A percentile compares a stretch with the other conserved stretches of the same genome.
phyloP scores from a whole-genome alignment of 2,113 vertebrate species.

The Channa maculata region DNA sequence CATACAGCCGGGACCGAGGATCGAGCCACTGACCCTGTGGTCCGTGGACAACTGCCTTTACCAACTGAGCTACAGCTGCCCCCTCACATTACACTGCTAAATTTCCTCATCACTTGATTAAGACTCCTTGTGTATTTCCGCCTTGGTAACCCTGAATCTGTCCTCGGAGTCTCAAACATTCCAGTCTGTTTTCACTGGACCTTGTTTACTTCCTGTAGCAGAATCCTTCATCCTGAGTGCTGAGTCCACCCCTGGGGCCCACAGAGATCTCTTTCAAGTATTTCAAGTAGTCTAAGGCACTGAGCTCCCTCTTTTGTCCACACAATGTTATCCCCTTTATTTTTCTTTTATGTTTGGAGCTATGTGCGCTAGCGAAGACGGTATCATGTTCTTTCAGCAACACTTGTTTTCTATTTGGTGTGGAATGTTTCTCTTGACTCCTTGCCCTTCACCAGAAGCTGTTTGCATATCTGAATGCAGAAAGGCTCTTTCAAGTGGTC shows the following conservation, averaged over 20 bases:
- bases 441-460: slow-evolving; percentile 33
- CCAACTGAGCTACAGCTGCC: too few species aligned
- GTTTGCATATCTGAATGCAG: slow-evolving; percentile 44
- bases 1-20: too few species aligned
- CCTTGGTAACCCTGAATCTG: not conserved
- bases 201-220: slow-evolving; percentile 73
- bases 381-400: slow-evolving; percentile 34
- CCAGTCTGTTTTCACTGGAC: slow-evolving; percentile 47
- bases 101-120: slow-evolving; percentile 63
- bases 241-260: slow-evolving; percentile 47
- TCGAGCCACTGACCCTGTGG: too few species aligned
- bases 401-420: slow-evolving; percentile 59
- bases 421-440: slow-evolving; percentile 55
- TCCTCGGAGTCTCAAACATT: slow-evolving; percentile 39
- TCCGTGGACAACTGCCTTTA: too few species aligned
- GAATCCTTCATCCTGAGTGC: slow-evolving; percentile 56
- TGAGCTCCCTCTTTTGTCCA: slow-evolving; percentile 43
- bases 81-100: slow-evolving; percentile 2
- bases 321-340: slow-evolving; percentile 20
- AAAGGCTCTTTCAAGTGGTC: slow-evolving; percentile 16
- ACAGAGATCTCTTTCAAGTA: slow-evolving; percentile 55
- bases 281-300: slow-evolving; percentile 39
- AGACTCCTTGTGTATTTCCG: not conserved
- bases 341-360: not conserved
- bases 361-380: slow-evolving; percentile 1